Conservation (phyloP, 2,797 vertebrate species). For the Dendrocincla fuliginosa region DNA sequence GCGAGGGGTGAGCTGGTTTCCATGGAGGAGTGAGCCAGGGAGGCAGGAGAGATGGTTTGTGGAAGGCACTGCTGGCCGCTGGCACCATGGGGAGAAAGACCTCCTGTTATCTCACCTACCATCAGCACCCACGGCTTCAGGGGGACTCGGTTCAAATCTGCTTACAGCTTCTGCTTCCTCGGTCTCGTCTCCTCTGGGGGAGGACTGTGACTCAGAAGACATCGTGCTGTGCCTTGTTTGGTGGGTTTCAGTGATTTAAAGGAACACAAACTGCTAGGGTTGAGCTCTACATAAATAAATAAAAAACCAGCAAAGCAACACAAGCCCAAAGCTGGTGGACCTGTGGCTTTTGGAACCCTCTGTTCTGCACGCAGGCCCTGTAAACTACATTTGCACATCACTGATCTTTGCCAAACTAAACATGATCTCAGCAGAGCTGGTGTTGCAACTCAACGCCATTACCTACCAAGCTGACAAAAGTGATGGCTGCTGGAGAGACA, state of each 20-base stretch:
- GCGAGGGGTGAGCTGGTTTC: background rate
- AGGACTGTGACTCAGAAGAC: background rate
- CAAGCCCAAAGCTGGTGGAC: background rate
- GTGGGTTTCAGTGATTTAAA: background rate
- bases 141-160: background rate
- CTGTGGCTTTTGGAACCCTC: background rate
- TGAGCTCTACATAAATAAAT: background rate
- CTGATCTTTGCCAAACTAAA: conserved; percentile 24
- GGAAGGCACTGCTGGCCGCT: background rate
- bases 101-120: background rate
- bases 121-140: background rate
- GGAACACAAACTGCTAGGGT: background rate
- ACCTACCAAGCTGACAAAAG: background rate
- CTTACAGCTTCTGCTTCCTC: background rate
- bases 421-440: background rate
- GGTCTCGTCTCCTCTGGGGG: background rate
- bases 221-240: background rate
- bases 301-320: background rate
- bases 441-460: background rate
- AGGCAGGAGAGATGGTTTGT: background rate
- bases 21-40: background rate
- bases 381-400: background rate
- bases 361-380: background rate
- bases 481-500: background rate
- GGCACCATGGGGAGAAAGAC: background rate